These are phyloP conservation scores for Eurypyga helias DNA, from an alignment of 2,113 vertebrate genomes.

Conservation along the genomic window DNA sequence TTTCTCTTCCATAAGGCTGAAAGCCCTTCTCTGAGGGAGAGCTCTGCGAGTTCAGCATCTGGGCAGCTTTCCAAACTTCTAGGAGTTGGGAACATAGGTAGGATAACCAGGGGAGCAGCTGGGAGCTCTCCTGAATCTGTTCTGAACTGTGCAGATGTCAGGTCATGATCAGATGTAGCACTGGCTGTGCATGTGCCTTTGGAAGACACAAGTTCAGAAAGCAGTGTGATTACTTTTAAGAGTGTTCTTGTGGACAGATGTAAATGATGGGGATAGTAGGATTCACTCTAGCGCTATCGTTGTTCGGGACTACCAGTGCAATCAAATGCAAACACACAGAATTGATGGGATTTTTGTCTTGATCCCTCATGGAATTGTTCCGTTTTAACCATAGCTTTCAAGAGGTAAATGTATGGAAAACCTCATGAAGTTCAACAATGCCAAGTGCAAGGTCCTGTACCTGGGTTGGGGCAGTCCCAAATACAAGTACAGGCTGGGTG, in stretches of 20 bases:
- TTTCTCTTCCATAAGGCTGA: not conserved
- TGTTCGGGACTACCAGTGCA: not conserved
- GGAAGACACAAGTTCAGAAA: not conserved
- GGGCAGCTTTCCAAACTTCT: not conserved
- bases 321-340: not conserved
- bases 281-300: not conserved
- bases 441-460: too few species aligned
- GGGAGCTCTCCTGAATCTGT: not conserved
- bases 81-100: accelerated
- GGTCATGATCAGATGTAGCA: not conserved
- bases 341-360: not conserved
- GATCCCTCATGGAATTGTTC: not conserved
- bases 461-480: too few species aligned
- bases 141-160: not conserved
- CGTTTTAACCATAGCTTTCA: not conserved
- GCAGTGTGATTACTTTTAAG: not conserved
- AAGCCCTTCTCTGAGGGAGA: not conserved
- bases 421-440: too few species aligned
- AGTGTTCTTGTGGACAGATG: not conserved
- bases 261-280: not conserved
- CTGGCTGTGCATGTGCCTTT: not conserved
- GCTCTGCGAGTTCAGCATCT: not conserved
- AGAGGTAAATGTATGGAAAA: not conserved
- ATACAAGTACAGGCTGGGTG: too few species aligned
- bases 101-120: not conserved